Evolutionary conservation across 2,113 vertebrate genomes (phyloP).

Genomic region (Spermophilus dauricus): DNA sequence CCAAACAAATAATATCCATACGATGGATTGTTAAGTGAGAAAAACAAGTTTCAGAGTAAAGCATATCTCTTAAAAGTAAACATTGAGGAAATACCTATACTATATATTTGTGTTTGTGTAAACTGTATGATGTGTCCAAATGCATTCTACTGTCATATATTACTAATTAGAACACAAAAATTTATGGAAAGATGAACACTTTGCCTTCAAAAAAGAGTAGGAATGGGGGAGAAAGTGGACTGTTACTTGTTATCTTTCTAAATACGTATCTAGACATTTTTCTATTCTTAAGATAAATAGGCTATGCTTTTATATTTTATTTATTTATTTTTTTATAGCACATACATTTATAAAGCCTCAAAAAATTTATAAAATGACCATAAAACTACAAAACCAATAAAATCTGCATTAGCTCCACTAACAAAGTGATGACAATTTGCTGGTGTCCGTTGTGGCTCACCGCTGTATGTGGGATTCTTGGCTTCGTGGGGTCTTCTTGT

Average conservation of each 20-base stretch:
- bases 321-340: neutral
- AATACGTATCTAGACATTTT: neutral
- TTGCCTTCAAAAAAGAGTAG: constrained; percentile 2
- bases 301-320: neutral
- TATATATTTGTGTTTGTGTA: neutral
- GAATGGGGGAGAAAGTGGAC: neutral
- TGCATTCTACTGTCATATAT: too few species aligned
- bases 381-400: neutral
- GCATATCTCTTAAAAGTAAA: neutral
- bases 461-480: neutral
- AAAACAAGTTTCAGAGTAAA: constrained; percentile 40
- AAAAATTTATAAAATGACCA: neutral
- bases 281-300: neutral
- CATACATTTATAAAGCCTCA: neutral
- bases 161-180: neutral
- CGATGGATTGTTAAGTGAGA: constrained; percentile 35
- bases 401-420: neutral
- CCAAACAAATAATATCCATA: constrained; percentile 23
- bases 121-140: neutral
- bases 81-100: neutral
- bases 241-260: constrained; percentile 3
- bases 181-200: neutral
- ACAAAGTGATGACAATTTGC: neutral
- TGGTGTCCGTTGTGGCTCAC: neutral
- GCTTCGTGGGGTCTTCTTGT: neutral